A percentile compares a stretch with the other conserved stretches of the same genome.
These are phyloP conservation scores for Anoplophora glabripennis DNA, from an alignment of 1,140 invertebrate species.

Conservation along the genomic window DNA sequence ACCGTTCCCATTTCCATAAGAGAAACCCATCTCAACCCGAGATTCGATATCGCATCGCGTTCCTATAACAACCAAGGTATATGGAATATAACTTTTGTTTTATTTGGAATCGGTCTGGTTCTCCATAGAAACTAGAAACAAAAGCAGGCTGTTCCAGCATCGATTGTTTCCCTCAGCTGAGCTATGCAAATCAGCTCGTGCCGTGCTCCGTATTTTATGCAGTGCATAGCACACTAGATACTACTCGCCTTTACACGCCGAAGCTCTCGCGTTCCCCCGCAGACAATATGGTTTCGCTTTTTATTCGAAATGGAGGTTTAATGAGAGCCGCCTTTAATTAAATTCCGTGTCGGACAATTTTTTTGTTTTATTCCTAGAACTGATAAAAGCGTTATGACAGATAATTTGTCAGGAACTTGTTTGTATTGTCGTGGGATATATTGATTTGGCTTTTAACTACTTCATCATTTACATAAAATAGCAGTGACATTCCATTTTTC, in stretches of 20 bases:
- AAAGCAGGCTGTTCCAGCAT: constrained; percentile 32
- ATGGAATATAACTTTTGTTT: not conserved
- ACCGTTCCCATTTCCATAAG: no score
- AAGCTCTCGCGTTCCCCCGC: constrained; percentile 20
- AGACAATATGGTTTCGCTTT: constrained; percentile 3
- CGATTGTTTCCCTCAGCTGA: constrained; percentile 49
- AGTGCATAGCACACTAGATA: constrained; percentile 32
- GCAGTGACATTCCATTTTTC: no score
- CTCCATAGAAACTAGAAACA: constrained; percentile 24
- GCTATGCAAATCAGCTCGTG: constrained; percentile 47
- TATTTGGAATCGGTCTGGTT: constrained; percentile 13
- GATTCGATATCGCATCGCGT: no score
- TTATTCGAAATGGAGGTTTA: not conserved
- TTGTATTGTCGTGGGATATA: no score
- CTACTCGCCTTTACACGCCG: constrained; percentile 35
- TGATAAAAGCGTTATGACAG: no score
- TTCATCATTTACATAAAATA: no score
- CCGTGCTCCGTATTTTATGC: constrained; percentile 48
- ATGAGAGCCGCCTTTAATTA: no score
- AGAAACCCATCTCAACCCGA: no score
- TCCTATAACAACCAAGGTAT: constrained; percentile 1
- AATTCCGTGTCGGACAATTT: no score
- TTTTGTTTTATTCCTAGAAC: no score
- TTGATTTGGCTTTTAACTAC: no score
- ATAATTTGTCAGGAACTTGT: no score